A percentile compares a stretch with the other conserved stretches of the same genome.
Evolutionary conservation across 30 jellyfish, hydroid and myxozoan genomes (phyloP).

Genomic region (Catostylus mosaicus): DNA sequence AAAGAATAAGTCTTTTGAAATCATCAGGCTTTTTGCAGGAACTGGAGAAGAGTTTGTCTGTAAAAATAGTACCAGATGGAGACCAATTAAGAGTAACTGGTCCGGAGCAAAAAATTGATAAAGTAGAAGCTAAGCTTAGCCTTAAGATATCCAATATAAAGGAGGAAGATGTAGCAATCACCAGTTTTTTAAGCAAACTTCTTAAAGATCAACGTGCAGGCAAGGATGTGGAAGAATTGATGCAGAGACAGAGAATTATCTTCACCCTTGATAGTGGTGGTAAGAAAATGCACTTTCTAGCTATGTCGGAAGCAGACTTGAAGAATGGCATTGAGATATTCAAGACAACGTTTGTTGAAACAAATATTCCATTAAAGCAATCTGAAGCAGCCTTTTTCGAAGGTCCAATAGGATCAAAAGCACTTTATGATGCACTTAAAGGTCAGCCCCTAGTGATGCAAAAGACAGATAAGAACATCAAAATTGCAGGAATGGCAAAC

Average conservation of each 20-base stretch:
- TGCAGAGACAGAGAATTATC: background rate
- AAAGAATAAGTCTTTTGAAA: background rate
- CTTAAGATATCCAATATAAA: background rate
- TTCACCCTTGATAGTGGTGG: background rate
- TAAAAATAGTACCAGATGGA: background rate
- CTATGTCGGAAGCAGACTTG: constrained; percentile 5
- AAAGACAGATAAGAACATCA: background rate
- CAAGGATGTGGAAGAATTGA: background rate
- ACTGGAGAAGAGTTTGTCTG: background rate
- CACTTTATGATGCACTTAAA: background rate
- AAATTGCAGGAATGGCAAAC: constrained; percentile 3
- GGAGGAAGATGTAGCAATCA: background rate
- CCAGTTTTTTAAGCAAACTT: background rate
- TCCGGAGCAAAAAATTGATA: background rate
- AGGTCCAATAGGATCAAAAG: background rate
- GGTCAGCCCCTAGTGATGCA: background rate
- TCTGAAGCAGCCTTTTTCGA: constrained; percentile 3
- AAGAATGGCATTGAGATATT: constrained; percentile 17
- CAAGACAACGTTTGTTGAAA: constrained; percentile 7
- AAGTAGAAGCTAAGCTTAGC: background rate
- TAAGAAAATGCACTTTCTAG: background rate
- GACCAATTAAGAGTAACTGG: constrained; percentile 2
- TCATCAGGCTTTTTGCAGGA: constrained; percentile 1
- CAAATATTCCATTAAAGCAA: background rate
- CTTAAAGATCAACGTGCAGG: background rate